Conservation (phyloP, 2,888 invertebrate genomes). For the Thymelicus lineola region DNA sequence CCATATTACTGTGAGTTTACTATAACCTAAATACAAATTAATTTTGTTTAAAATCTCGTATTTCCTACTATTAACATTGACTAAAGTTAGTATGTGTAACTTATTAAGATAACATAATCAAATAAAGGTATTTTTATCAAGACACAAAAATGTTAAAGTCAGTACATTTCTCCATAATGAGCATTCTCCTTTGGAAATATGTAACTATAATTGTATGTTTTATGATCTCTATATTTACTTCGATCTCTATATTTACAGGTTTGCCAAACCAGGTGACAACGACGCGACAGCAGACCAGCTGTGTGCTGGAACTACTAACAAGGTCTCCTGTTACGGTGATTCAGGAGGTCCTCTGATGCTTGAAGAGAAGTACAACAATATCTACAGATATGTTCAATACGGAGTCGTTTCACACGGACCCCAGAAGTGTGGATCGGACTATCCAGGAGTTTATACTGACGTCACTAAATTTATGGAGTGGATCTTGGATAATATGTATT, state of each 20-base stretch:
- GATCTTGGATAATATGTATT: slow-evolving; percentile 56
- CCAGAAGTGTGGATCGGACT: slow-evolving; percentile 51
- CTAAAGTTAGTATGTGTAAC: no score
- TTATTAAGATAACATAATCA: no score
- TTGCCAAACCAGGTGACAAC: slow-evolving; percentile 6
- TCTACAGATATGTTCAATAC: slow-evolving; percentile 47
- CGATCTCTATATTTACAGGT: not conserved
- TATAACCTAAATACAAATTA: no score
- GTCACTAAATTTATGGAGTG: slow-evolving; percentile 66
- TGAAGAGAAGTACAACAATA: slow-evolving; percentile 38
- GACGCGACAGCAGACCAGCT: slow-evolving; percentile 9
- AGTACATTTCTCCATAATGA: no score
- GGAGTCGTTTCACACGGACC: slow-evolving; percentile 53
- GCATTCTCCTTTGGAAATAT: no score
- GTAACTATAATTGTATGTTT: no score
- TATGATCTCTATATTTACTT: no score
- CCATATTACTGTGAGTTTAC: no score
- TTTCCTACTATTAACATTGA: no score
- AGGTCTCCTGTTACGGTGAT: slow-evolving; percentile 87
- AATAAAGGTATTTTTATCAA: no score
- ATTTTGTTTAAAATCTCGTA: no score
- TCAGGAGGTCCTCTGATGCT: slow-evolving; percentile 87
- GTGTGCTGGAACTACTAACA: slow-evolving; percentile 67
- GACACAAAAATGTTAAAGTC: no score
- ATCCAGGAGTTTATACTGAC: slow-evolving; percentile 71